phyloP scores from a whole-genome alignment of 2,113 vertebrate genomes.

The Neomonachus schauinslandi region DNA sequence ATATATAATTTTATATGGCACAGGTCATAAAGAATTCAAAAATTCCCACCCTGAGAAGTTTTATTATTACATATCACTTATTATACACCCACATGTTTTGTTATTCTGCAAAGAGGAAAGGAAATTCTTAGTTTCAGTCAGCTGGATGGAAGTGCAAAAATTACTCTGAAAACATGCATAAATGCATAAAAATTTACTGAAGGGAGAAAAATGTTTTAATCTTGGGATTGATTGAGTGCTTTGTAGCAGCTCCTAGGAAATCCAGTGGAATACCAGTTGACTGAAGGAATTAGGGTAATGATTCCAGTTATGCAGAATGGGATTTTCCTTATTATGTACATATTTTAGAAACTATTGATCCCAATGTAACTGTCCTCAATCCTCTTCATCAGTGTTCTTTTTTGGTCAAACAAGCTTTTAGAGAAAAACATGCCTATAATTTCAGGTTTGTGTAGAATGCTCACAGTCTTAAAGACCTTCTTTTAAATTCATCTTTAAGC shows the following conservation, averaged over 20 bases:
- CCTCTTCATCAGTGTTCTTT: background rate
- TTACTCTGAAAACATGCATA: background rate
- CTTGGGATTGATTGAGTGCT: background rate
- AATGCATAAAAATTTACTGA: background rate
- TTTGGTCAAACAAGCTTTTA: background rate
- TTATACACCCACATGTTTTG: background rate
- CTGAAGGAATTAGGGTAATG: background rate
- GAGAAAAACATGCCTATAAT: background rate
- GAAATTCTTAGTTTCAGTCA: constrained; percentile 14
- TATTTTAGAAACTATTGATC: background rate
- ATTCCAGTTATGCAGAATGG: background rate
- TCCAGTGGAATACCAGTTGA: background rate
- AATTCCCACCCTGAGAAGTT: background rate
- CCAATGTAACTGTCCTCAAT: background rate
- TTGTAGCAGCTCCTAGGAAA: background rate
- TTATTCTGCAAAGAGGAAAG: constrained; percentile 29
- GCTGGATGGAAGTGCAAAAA: constrained; percentile 25
- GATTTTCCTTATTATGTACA: background rate
- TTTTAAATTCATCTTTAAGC: background rate
- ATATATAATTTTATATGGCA: background rate
- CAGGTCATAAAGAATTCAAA: background rate
- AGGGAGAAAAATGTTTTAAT: background rate
- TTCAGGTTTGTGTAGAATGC: background rate
- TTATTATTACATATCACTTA: background rate
- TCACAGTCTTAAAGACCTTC: background rate